Evolutionary conservation across 2,797 vertebrate genomes (phyloP), one percentile per base, ranked within the genome.

Genomic region (Cynopterus sphinx): DNA sequence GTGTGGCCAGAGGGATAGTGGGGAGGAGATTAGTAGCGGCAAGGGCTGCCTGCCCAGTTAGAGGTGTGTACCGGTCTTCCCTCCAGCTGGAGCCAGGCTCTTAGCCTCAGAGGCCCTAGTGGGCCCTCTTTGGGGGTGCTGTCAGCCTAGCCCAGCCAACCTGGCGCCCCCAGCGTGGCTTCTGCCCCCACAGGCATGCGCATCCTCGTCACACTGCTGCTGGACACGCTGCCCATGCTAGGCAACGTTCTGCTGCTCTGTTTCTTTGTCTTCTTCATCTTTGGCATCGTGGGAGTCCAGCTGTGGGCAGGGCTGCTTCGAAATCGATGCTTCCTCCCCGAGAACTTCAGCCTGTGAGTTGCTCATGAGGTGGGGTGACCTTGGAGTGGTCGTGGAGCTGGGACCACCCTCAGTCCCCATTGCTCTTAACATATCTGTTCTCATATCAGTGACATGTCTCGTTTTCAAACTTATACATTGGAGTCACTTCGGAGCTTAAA

Each of bases 261-360:
- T 91, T 99, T 99, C 98, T 99, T 99, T 0, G 99, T 99, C 94
- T 99, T 99, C 98, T 99, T 99, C 98, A 99, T 99, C 97, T 99
- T 99, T 0, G 99, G 99, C 96, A 99, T 99, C 1, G 99, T 99
- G 12, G 99, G 99, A 3, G 99, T 99, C 81, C 99, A 99, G 98
- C 98, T 99, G 92, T 99, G 99, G 99, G 99, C 99, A n/a, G 99
- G 99, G 78, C 98, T 99, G 95, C 99, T 99, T 68, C 98, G 99
- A 41, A 99, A 99, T 98, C 99, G 99, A 97, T 99, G 99, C 98
- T 99, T 99, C 97, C 98, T 99, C 84, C 98, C 99, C 0, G 99
- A 99, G 97, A 99, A 99, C 98, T 99, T 99, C 98, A 99, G 99
- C 97, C 98, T 99, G 99, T 99, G 98, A 99, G 99, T 99, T 83